phyloP scores from a whole-genome alignment of 2,113 vertebrate genomes.

The Podarcis cretensis region DNA sequence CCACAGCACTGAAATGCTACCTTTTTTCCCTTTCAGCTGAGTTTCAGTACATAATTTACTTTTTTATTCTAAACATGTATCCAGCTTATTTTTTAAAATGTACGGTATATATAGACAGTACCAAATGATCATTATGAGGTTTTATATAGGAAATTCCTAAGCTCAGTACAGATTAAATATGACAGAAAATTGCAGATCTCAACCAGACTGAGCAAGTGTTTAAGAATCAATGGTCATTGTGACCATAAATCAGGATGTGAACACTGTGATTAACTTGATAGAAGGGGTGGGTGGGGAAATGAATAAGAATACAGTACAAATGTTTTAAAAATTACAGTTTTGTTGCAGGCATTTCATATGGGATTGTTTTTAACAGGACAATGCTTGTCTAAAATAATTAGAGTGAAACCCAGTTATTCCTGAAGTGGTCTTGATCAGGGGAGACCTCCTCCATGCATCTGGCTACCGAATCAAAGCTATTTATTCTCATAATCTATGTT shows the following conservation, averaged over 20 bases:
- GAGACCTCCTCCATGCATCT: no score
- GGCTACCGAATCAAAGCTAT: background rate
- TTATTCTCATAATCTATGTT: background rate
- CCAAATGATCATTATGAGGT: fast-evolving
- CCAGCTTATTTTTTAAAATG: background rate
- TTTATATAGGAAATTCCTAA: background rate
- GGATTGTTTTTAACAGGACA: background rate
- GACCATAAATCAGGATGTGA: background rate
- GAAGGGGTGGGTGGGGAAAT: fast-evolving
- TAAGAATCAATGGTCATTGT: background rate
- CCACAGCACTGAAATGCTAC: background rate
- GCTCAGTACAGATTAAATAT: background rate
- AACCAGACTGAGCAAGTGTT: background rate
- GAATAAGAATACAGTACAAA: background rate
- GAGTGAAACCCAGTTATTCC: background rate
- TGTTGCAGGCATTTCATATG: background rate
- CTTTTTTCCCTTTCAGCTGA: background rate
- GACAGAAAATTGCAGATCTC: background rate
- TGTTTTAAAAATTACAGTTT: background rate
- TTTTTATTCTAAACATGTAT: background rate
- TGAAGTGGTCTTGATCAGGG: background rate
- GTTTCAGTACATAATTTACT: background rate
- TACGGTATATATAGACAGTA: background rate
- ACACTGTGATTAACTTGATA: background rate
- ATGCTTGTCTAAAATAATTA: background rate